A percentile compares a stretch with the other conserved stretches of the same genome.
These are phyloP conservation scores for Ochotona curzoniae DNA, from an alignment of 2,113 vertebrate genomes.

Conservation along the genomic window DNA sequence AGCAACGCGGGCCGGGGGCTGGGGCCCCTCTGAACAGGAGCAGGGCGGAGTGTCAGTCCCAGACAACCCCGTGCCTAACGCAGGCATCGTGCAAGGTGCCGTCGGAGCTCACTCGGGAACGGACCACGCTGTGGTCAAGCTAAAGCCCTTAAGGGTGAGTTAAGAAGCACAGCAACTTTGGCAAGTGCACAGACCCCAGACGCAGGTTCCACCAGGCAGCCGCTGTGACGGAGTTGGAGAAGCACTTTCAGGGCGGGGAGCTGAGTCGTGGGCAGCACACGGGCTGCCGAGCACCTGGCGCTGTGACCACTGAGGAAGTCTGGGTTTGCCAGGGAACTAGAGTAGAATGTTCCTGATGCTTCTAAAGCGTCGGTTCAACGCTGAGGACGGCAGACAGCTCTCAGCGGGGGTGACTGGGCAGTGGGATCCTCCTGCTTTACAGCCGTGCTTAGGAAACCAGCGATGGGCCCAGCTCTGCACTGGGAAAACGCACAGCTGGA, in stretches of 20 bases:
- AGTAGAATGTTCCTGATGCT: background rate
- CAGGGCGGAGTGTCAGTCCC: background rate
- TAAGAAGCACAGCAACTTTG: conserved; percentile 67
- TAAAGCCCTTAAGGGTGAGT: conserved; percentile 75
- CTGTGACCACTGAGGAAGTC: conserved; percentile 21
- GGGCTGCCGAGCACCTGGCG: background rate
- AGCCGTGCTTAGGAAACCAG: background rate
- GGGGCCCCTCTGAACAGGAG: background rate
- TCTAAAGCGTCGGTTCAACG: background rate
- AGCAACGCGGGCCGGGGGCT: background rate
- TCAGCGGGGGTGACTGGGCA: background rate
- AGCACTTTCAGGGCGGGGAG: background rate
- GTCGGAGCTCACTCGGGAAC: conserved; percentile 55
- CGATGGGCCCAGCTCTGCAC: background rate
- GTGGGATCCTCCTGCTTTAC: background rate
- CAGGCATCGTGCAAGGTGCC: background rate
- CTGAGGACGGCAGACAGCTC: background rate
- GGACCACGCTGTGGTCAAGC: conserved; percentile 35
- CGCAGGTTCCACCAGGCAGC: conserved; percentile 66
- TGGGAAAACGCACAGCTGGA: background rate
- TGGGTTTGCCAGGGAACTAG: background rate
- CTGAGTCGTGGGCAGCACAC: rapidly evolving
- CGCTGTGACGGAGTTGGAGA: conserved; percentile 65
- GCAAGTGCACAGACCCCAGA: conserved; percentile 53
- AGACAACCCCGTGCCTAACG: conserved; percentile 18